phyloP scores from a whole-genome alignment of 2,797 vertebrate species.

The Macropus fuliginosus region DNA sequence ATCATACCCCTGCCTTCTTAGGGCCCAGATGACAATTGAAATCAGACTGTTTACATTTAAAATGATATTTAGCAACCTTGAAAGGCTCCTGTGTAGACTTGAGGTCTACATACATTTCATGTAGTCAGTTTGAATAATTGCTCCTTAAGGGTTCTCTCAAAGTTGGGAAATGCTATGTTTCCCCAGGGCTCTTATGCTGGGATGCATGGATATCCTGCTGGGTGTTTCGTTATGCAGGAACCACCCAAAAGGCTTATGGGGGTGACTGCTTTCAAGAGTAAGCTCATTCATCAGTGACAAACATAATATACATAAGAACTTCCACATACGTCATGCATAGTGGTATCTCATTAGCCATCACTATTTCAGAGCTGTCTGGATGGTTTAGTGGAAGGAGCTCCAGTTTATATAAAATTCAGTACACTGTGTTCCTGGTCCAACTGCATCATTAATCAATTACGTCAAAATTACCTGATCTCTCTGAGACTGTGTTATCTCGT shows the following conservation, averaged over 20 bases:
- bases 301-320: neutral
- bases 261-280: neutral
- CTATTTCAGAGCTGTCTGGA: neutral
- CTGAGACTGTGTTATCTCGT: neutral
- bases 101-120: too few relatives aligned
- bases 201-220: neutral
- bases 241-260: neutral
- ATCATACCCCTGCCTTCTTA: neutral
- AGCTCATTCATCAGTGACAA: conserved; percentile 4
- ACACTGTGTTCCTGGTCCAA: neutral
- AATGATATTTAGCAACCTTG: neutral
- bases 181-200: neutral
- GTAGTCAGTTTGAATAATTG: too few relatives aligned
- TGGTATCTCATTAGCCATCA: neutral
- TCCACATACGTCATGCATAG: neutral
- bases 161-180: neutral
- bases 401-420: neutral
- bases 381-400: neutral
- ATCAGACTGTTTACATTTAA: neutral
- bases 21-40: conserved; percentile 30
- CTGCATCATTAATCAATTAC: neutral
- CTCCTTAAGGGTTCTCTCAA: too few relatives aligned
- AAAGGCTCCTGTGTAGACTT: neutral
- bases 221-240: conserved; percentile 9
- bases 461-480: neutral